Base-by-base conservation (phyloP, 2,797 vertebrate species). In the Scarus forsteni region DNA sequence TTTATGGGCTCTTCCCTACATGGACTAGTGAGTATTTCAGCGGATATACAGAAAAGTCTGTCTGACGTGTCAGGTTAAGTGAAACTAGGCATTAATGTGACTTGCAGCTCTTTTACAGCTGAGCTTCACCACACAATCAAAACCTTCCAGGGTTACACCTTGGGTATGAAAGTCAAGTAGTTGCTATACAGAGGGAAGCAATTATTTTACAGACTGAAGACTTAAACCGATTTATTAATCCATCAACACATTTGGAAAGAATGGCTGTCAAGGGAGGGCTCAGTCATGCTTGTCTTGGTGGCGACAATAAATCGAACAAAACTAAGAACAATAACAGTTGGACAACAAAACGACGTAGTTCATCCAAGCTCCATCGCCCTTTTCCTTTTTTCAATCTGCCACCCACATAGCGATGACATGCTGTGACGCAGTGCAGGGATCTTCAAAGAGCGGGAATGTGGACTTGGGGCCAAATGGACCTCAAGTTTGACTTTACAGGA, bases 401-500 rank as follows among this genome's bases (percentile, higher is more conserved):
- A 84, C 83, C 84, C 81, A 87, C 80, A 67, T 58, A 70, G 77
- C 11, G 16, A 39, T 19, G 42, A 78, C 50, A 14, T 83, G 70
- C 53, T 69, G 69, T 79, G 73, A 80, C 77, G 71, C 77, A 64
- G 66, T 5, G 7, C 51, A 5, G 54, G 10, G 70, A 64, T 50
- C 66, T 74, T 79, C 71, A 86, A 63, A 81, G 72, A 43, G 43
- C 18, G 2, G 39, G n/a, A 57, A 72, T 42, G 79, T 59, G 63
- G 68, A 80, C 58, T n/a, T 45, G 50, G 79, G 62, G 42, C 57
- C 46, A 79, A 76, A 66, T 61, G 12, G 56, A 11, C 52, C 66
- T 56, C 3, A 19, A 69, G 56, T 83, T 77, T 57, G 50, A 66
- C 71, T 78, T 81, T 79, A 81, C 74, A 85, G 82, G 77, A 66